These are phyloP conservation scores for Apamea anceps DNA, from an alignment of 2,888 invertebrate genomes.

Conservation along the genomic window DNA sequence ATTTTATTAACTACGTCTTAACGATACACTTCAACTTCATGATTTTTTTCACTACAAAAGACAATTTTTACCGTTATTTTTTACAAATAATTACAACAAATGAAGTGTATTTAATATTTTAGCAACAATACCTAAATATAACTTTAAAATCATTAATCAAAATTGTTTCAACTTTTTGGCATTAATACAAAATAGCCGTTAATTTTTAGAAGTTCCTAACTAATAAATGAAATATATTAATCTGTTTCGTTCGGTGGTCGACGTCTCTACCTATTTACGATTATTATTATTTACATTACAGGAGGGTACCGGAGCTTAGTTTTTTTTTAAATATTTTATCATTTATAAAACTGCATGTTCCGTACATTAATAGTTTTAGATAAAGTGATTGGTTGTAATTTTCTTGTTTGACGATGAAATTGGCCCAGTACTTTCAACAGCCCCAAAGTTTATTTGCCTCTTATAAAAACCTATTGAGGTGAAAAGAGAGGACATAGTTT, in stretches of 20 bases:
- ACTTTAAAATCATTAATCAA: slow-evolving; percentile 54
- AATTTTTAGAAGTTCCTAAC: slow-evolving; percentile 52
- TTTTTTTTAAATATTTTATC: slow-evolving; percentile 11
- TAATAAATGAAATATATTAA: slow-evolving; percentile 63
- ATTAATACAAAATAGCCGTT: slow-evolving; percentile 58
- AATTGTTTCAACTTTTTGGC: slow-evolving; percentile 56
- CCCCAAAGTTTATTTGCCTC: neutral
- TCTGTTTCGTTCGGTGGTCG: slow-evolving; percentile 66
- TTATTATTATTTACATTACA: slow-evolving; percentile 48
- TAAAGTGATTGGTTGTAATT: neutral
- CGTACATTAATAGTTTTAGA: slow-evolving; percentile 21
- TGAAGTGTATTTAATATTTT: slow-evolving; percentile 36
- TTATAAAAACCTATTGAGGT: neutral
- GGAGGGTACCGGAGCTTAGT: slow-evolving; percentile 18
- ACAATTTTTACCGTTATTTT: neutral
- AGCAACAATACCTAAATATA: slow-evolving; percentile 52
- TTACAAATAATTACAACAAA: slow-evolving; percentile 22
- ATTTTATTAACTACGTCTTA: slow-evolving; percentile 36
- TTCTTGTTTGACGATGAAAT: neutral
- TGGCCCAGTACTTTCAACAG: neutral
- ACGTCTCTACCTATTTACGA: slow-evolving; percentile 62
- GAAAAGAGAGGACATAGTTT: too few relatives aligned
- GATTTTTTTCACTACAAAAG: slow-evolving; percentile 36
- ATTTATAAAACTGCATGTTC: slow-evolving; percentile 20
- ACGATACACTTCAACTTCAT: slow-evolving; percentile 32